A percentile compares a stretch with the other conserved stretches of the same genome.
phyloP scores from a whole-genome alignment of 1,140 invertebrate species.

The Aphidius ervi region DNA sequence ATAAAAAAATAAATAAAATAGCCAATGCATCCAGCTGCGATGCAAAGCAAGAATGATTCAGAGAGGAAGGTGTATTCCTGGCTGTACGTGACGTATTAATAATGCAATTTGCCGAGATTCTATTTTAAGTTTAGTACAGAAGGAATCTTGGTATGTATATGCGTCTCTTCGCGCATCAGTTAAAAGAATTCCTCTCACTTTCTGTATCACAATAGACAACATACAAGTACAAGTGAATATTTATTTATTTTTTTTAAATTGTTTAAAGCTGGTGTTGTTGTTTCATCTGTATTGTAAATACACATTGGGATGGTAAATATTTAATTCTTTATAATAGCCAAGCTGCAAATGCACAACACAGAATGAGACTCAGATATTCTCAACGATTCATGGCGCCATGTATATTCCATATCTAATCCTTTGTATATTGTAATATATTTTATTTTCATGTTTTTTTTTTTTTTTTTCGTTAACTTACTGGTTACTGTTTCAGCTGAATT shows the following conservation, averaged over 20 bases:
- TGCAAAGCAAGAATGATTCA: conserved; percentile 8
- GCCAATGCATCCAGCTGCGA: conserved; percentile 16
- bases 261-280: conserved; percentile 1
- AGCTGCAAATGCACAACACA: conserved; percentile 21
- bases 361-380: conserved; percentile 43
- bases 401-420: conserved; percentile 28
- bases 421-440: too few species aligned
- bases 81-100: conserved; percentile 23
- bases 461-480: neutral
- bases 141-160: conserved; percentile 11
- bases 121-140: conserved; percentile 18
- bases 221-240: too few species aligned
- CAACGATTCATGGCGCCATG: conserved; percentile 39
- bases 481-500: conserved; percentile 6
- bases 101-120: conserved; percentile 22
- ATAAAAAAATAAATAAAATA: neutral
- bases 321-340: conserved; percentile 13
- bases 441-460: too few species aligned
- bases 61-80: conserved; percentile 9
- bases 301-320: conserved; percentile 1
- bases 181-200: conserved; percentile 7
- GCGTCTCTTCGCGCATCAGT: too few species aligned
- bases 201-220: neutral
- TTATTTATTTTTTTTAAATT: neutral
- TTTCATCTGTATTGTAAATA: neutral